Conservation (phyloP, 1,140 invertebrate genomes). For the Drepana arcuata region DNA sequence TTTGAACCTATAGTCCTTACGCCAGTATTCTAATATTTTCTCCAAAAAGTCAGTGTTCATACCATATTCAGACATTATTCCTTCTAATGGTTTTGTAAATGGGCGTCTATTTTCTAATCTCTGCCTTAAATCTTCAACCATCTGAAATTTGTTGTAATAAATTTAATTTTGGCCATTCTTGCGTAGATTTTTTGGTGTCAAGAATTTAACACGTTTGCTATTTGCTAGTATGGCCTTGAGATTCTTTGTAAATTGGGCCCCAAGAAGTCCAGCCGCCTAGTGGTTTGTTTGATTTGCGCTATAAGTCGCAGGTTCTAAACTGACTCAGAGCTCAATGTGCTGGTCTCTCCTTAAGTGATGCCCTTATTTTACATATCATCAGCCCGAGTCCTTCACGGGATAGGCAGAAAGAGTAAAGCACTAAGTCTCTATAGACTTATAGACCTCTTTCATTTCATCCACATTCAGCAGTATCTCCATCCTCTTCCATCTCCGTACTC, state of each 20-base stretch:
- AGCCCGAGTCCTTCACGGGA: too few species aligned
- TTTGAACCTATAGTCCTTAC: constrained; percentile 82
- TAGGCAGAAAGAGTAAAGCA: too few species aligned
- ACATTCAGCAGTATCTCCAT: not conserved
- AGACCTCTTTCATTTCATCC: not conserved
- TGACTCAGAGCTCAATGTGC: too few species aligned
- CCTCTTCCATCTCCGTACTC: not conserved
- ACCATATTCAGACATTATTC: constrained; percentile 82
- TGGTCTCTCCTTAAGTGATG: too few species aligned
- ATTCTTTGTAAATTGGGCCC: too few species aligned
- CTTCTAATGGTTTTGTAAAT: constrained; percentile 77
- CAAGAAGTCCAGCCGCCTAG: too few species aligned
- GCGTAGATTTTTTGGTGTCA: not conserved
- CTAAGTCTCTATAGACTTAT: not conserved
- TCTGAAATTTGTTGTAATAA: constrained; percentile 58
- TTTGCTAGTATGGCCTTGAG: too few species aligned
- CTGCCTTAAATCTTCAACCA: constrained; percentile 76
- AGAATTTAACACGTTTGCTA: not conserved
- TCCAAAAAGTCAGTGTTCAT: constrained; percentile 80
- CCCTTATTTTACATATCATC: too few species aligned
- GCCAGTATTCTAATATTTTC: constrained; percentile 80
- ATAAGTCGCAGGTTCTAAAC: not conserved
- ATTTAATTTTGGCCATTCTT: constrained; percentile 8
- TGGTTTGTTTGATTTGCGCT: not conserved
- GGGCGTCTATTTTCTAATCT: constrained; percentile 73